A percentile compares a stretch with the other conserved stretches of the same genome.
Conservation (phyloP, 2,888 invertebrate genomes). For the Aphidoletes aphidimyza region DNA sequence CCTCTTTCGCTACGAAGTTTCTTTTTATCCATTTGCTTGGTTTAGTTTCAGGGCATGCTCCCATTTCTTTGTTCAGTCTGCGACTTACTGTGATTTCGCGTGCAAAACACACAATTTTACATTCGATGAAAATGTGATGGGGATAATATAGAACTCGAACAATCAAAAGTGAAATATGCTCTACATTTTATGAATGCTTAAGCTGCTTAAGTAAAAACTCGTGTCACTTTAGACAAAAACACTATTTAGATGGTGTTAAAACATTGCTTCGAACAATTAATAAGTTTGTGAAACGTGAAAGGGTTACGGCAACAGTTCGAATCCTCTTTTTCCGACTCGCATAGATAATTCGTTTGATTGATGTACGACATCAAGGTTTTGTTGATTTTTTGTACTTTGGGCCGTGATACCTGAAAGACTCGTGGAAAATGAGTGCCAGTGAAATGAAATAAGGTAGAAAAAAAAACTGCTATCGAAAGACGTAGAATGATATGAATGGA, state of each 20-base stretch:
- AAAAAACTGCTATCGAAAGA: too few species aligned
- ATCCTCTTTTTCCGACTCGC: background rate
- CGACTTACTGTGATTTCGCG: background rate
- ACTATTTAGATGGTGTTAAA: background rate
- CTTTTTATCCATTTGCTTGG: too few species aligned
- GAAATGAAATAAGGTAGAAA: too few species aligned
- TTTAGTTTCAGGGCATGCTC: background rate
- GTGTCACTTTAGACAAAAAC: background rate
- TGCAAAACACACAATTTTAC: background rate
- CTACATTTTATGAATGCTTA: background rate
- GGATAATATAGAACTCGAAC: background rate
- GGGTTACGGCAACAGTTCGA: background rate
- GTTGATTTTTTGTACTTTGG: background rate
- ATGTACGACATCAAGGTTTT: background rate
- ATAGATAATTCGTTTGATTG: constrained; percentile 30
- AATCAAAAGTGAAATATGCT: background rate
- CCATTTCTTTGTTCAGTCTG: background rate
- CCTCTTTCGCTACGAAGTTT: background rate
- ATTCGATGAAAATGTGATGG: background rate
- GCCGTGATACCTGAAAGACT: too few species aligned
- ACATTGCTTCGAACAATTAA: background rate
- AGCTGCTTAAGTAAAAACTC: background rate
- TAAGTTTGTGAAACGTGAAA: constrained; percentile 2
- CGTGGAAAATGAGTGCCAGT: background rate
- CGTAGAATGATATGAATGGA: too few species aligned